Base-by-base conservation (phyloP, 1,140 invertebrate species). In the Drosophila auraria region DNA sequence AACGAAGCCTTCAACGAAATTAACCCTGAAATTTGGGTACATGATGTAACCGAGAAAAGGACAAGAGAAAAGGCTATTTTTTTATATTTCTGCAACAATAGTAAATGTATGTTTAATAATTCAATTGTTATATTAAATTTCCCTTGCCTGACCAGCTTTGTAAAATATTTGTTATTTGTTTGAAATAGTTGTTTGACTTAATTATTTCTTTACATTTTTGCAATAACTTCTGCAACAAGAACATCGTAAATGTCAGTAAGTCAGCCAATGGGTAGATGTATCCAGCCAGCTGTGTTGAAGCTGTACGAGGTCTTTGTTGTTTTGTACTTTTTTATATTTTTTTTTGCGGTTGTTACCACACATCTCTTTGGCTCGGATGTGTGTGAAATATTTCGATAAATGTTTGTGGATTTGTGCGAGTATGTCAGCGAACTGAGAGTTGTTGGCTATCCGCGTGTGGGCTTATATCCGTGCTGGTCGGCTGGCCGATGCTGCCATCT, bases 351-450 rank as follows among this genome's bases (percentile, higher is more conserved):
- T 68, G 65, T 65, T 50, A 61, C 47, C 58, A 61, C 66, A 73
- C 68, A 73, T 77, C 54, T 66, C 56, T 56, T 78, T 50, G 45
- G 61, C 61, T 77, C 17, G 56, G 47, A 33, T 56, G 56, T 57
- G 64, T 70, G 64, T 61, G 64, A 78, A 70, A 78, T 78, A 70
- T 73, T 73, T 73, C 70, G 68, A 73, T 73, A 73, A 61, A 73
- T 73, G 68, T 73, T 51, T 73, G 70, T 53, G 69, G 54, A 60
- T 73, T 60, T 58, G 54, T 81, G 71, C 53, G 15, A 64, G 56
- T 64, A 23, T 54, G 65, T 68, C 63, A 66, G 54, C 36, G 38
- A 33, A 51, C 53, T 59, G 38, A 56, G 68, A 47, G 44, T 51
- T 69, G 44, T 56, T 20, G 36, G 27, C 47, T 54, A 27, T 66